Percentiles rank a stretch among this genome's conserved stretches.
Evolutionary conservation across 1,140 invertebrate genomes (phyloP).

Genomic region (Drosophila sechellia): DNA sequence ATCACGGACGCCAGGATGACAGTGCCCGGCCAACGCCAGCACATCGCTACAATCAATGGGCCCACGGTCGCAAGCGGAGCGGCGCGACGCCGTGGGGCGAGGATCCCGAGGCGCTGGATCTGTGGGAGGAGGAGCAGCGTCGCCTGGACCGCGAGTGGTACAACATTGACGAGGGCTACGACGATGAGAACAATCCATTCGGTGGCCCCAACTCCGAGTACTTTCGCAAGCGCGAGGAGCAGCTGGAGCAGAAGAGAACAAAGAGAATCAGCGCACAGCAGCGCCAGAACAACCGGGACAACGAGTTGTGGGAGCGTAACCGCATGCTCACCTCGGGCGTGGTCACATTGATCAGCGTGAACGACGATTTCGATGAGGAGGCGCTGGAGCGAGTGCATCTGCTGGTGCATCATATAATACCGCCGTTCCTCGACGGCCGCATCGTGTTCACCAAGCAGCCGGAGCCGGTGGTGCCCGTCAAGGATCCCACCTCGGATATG

Average conservation of each 20-base stretch:
- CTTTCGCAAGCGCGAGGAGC: constrained; percentile 94
- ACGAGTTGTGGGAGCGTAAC: constrained; percentile 99
- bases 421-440: constrained; percentile 98
- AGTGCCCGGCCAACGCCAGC: constrained; percentile 92
- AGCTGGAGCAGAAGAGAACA: constrained; percentile 94
- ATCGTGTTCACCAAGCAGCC: constrained; percentile 99
- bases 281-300: constrained; percentile 98
- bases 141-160: constrained; percentile 98
- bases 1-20: constrained; percentile 87
- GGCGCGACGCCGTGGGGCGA: constrained; percentile 88
- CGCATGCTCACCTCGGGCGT: constrained; percentile 98
- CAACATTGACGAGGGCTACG: constrained; percentile 95
- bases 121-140: constrained; percentile 97
- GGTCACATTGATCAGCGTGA: constrained; percentile 94
- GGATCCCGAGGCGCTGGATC: constrained; percentile 89
- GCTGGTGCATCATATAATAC: constrained; percentile 99
- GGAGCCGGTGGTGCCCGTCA: constrained; percentile 94
- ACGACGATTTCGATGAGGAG: constrained; percentile 97
- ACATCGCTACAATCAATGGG: constrained; percentile 91
- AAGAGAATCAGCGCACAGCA: constrained; percentile 97
- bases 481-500: constrained; percentile 99
- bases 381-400: constrained; percentile 96
- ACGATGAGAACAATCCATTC: constrained; percentile 97
- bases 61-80: constrained; percentile 87
- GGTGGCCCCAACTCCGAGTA: constrained; percentile 95